phyloP scores from a whole-genome alignment of 2,888 invertebrate genomes.

The Ditula angustiorana region DNA sequence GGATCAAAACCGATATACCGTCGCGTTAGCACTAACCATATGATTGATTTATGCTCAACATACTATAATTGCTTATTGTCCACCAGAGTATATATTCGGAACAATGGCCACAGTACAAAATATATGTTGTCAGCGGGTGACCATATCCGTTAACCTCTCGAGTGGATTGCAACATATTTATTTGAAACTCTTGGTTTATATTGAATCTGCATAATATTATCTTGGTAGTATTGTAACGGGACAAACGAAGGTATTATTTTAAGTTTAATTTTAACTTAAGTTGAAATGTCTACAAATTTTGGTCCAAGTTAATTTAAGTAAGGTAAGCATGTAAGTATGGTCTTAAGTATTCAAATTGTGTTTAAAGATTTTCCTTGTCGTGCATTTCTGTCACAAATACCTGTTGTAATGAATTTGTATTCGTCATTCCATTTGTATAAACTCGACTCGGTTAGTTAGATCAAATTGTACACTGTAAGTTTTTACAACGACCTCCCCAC shows the following conservation, averaged over 20 bases:
- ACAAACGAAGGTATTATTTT: constrained; percentile 48
- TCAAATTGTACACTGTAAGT: constrained; percentile 37
- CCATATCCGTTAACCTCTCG: too few relatives aligned
- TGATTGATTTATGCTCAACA: neutral
- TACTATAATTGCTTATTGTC: neutral
- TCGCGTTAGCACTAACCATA: neutral
- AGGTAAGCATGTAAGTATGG: constrained; percentile 59
- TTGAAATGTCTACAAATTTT: constrained; percentile 53
- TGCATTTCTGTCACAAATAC: constrained; percentile 34
- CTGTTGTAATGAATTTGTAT: too few relatives aligned
- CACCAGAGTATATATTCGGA: neutral
- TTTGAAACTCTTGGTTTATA: constrained; percentile 34
- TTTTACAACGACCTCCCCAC: constrained; percentile 42
- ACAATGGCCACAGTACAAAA: neutral
- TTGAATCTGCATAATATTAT: constrained; percentile 31
- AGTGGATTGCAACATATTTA: constrained; percentile 33
- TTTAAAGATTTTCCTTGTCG: constrained; percentile 12
- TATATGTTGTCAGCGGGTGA: neutral
- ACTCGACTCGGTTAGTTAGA: constrained; percentile 21
- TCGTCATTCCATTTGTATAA: constrained; percentile 40
- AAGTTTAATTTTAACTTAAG: constrained; percentile 57
- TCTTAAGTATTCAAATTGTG: constrained; percentile 42
- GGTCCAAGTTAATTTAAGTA: constrained; percentile 76
- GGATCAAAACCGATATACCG: neutral
- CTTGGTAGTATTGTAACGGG: constrained; percentile 46